These are phyloP conservation scores for Acanthosoma haemorrhoidale DNA, from an alignment of 2,888 invertebrate genomes.

Conservation along the genomic window DNA sequence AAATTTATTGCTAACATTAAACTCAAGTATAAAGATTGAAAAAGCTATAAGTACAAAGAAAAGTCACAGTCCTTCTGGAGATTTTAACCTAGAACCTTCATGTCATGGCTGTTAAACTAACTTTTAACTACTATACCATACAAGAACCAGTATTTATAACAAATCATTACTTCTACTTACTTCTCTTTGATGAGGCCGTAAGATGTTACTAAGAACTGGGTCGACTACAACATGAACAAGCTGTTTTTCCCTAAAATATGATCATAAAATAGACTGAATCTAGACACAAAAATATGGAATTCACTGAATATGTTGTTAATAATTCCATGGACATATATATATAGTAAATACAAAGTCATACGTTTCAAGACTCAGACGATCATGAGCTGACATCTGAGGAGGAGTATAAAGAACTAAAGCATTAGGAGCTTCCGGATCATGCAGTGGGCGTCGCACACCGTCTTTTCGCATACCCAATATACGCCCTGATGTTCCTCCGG, in stretches of 20 bases:
- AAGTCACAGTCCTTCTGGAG: too few species aligned
- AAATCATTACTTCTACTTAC: constrained; percentile 44
- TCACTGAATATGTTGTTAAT: background rate
- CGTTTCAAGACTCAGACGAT: constrained; percentile 73
- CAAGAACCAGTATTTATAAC: too few species aligned
- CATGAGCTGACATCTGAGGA: constrained; percentile 77
- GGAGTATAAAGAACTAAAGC: constrained; percentile 85
- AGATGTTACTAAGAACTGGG: constrained; percentile 79
- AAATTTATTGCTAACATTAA: too few species aligned
- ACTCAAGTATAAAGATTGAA: too few species aligned
- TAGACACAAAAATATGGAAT: background rate
- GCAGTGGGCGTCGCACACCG: constrained; percentile 64
- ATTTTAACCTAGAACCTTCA: too few species aligned
- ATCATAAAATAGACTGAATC: too few species aligned
- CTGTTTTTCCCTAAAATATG: constrained; percentile 51
- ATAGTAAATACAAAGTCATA: constrained; percentile 45
- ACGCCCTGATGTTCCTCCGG: constrained; percentile 63
- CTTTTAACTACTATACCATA: too few species aligned
- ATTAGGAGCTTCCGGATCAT: constrained; percentile 88
- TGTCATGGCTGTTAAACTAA: too few species aligned
- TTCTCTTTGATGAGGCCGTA: constrained; percentile 96
- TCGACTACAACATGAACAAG: constrained; percentile 96
- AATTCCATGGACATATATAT: background rate
- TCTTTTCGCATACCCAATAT: constrained; percentile 70
- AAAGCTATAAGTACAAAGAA: too few species aligned